These are phyloP conservation scores for Hirudo medicinalis DNA, from an alignment of 1,140 invertebrate genomes.

Conservation along the genomic window DNA sequence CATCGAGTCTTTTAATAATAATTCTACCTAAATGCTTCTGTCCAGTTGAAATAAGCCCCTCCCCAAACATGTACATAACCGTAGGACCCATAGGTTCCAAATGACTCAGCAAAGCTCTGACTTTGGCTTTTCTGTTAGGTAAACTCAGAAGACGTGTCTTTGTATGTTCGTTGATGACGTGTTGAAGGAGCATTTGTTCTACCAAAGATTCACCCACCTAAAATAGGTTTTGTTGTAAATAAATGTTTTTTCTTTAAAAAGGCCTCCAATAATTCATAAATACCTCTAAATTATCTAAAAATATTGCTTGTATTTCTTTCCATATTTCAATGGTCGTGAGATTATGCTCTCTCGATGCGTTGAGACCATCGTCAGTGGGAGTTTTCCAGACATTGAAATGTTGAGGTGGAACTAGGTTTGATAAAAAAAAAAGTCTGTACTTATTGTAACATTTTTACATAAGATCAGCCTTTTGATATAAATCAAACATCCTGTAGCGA, in stretches of 20 bases:
- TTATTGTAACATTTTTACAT: too few relatives aligned
- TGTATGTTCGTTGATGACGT: slow-evolving; percentile 4
- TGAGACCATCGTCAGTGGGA: background rate
- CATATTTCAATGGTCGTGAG: slow-evolving; percentile 6
- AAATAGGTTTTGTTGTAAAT: background rate
- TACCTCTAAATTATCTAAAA: slow-evolving; percentile 3
- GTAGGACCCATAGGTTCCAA: background rate
- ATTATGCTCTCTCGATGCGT: background rate
- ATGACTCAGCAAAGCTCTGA: background rate
- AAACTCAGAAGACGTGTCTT: background rate
- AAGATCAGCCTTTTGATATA: too few relatives aligned
- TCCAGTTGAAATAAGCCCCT: background rate
- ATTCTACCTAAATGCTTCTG: slow-evolving; percentile 7
- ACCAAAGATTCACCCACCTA: background rate
- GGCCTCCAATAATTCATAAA: too few relatives aligned
- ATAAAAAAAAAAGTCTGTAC: background rate
- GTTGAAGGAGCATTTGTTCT: background rate
- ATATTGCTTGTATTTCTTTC: slow-evolving; percentile 1
- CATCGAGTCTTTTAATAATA: slow-evolving; percentile 7
- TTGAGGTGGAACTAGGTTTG: background rate
- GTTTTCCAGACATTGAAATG: background rate
- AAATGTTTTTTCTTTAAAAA: background rate
- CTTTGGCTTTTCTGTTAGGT: slow-evolving; percentile 7
- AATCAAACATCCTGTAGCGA: too few relatives aligned
- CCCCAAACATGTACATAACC: slow-evolving; percentile 3